phyloP scores from a whole-genome alignment of 2,113 vertebrate genomes.

The Myotis yumanensis region DNA sequence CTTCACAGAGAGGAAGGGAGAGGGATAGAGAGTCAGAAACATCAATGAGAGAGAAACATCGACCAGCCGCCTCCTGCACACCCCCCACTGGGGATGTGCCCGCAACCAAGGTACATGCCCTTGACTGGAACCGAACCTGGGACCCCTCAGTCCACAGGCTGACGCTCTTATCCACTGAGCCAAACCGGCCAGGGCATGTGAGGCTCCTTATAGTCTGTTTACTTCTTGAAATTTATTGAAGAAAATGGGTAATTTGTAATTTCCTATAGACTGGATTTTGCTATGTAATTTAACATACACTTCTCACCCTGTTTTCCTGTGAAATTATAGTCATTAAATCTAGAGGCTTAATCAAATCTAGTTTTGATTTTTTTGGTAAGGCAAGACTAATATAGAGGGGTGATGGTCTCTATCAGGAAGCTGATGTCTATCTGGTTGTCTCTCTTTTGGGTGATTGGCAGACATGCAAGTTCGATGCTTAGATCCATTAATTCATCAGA shows the following conservation, averaged over 20 bases:
- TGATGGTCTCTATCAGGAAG: neutral
- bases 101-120: too few species aligned
- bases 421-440: neutral
- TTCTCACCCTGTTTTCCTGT: neutral
- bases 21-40: too few species aligned
- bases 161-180: too few species aligned
- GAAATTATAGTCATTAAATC: neutral
- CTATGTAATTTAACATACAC: neutral
- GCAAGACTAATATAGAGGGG: neutral
- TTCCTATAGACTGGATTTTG: neutral
- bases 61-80: too few species aligned
- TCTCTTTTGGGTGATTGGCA: slow-evolving; percentile 13
- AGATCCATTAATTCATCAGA: neutral
- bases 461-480: neutral
- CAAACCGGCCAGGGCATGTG: neutral
- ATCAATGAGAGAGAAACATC: too few species aligned
- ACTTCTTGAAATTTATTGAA: slow-evolving; percentile 44
- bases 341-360: neutral
- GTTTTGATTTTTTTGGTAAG: neutral
- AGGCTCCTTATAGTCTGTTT: neutral
- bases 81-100: too few species aligned
- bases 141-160: too few species aligned
- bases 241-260: neutral
- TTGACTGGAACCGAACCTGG: too few species aligned
- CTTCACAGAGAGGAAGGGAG: too few species aligned